Conservation (phyloP, 2,888 invertebrate genomes). For the Standfussiana lucernea region DNA sequence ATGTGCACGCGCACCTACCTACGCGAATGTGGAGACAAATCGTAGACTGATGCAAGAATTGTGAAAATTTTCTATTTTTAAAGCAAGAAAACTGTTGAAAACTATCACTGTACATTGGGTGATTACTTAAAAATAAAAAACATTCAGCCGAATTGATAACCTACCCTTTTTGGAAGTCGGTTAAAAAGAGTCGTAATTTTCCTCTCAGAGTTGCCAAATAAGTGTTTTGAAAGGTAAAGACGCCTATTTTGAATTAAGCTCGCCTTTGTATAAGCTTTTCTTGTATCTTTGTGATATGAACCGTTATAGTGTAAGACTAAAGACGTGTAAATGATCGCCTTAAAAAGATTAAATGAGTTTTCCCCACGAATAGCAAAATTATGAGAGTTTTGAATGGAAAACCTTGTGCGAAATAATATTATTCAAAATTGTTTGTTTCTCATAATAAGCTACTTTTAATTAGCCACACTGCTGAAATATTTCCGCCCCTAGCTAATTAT, state of each 20-base stretch:
- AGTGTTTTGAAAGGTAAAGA: neutral
- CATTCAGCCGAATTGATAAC: neutral
- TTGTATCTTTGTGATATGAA: neutral
- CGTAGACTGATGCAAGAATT: neutral
- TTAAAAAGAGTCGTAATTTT: neutral
- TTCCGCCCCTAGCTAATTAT: conserved; percentile 22
- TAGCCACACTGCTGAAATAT: neutral
- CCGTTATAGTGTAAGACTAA: neutral
- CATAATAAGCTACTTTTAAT: conserved; percentile 13
- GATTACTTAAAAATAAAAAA: neutral
- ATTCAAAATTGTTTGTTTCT: neutral
- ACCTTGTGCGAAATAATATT: neutral
- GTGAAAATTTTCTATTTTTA: neutral
- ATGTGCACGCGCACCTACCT: conserved; percentile 28
- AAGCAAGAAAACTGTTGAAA: neutral
- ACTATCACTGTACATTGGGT: neutral
- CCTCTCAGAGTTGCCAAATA: neutral
- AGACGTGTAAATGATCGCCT: neutral
- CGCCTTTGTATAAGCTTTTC: neutral
- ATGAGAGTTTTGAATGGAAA: neutral
- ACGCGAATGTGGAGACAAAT: conserved; percentile 3
- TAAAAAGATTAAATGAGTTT: neutral
- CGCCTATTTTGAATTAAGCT: neutral
- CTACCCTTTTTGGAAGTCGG: neutral
- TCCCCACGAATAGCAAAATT: neutral